A percentile compares a stretch with the other conserved stretches of the same genome.
phyloP scores from a whole-genome alignment of 1,140 invertebrate species.

The Apis cerana region DNA sequence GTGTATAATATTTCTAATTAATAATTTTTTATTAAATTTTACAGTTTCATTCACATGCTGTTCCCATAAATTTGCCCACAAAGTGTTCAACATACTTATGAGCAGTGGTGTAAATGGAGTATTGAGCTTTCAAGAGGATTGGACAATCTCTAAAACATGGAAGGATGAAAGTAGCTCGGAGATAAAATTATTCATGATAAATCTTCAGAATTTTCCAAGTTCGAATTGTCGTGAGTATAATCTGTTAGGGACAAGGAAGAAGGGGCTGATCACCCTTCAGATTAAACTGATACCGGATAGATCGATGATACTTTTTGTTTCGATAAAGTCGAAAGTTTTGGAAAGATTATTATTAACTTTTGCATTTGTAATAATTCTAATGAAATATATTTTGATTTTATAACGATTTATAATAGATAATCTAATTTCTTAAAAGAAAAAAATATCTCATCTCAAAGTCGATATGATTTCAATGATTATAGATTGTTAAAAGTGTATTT shows the following conservation, averaged over 20 bases:
- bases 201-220: neutral
- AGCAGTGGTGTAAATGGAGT: too few relatives aligned
- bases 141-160: neutral
- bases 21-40: too few relatives aligned
- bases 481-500: neutral
- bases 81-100: too few relatives aligned
- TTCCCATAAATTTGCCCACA: too few relatives aligned
- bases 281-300: neutral
- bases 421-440: neutral
- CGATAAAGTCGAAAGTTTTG: neutral
- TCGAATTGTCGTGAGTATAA: neutral
- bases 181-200: constrained; percentile 10
- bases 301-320: neutral
- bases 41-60: too few relatives aligned
- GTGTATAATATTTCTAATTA: too few relatives aligned
- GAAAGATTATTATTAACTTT: too few relatives aligned
- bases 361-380: too few relatives aligned
- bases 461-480: neutral
- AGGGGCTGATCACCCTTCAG: neutral
- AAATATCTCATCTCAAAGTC: neutral
- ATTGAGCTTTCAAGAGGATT: neutral
- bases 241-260: neutral
- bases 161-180: constrained; percentile 8
- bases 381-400: too few relatives aligned
- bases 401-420: neutral